These are phyloP conservation scores for Melieria omissa DNA, from an alignment of 2,888 invertebrate species.

Conservation along the genomic window DNA sequence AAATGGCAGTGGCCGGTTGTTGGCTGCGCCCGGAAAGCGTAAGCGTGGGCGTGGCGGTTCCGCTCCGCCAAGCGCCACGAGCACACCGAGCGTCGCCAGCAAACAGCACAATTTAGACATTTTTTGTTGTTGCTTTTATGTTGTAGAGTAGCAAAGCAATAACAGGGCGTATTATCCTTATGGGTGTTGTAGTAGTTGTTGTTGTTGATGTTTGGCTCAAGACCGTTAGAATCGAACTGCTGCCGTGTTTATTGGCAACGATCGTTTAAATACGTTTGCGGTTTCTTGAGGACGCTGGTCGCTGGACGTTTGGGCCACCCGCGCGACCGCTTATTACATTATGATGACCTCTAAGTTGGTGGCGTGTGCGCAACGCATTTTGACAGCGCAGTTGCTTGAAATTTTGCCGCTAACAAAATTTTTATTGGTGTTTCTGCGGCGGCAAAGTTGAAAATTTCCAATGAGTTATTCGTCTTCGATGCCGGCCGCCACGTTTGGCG, in stretches of 20 bases:
- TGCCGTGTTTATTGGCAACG: conserved; percentile 20
- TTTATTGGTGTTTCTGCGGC: not conserved
- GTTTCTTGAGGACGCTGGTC: not conserved
- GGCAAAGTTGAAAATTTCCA: conserved; percentile 23
- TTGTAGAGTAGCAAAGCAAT: no score
- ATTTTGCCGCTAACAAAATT: not conserved
- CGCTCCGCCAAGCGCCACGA: conserved; percentile 22
- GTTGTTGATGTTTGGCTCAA: conserved; percentile 15
- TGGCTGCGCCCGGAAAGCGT: conserved; percentile 54
- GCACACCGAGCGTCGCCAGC: conserved; percentile 11
- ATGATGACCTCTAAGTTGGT: conserved; percentile 15
- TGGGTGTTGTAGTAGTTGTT: not conserved
- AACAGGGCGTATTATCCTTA: no score
- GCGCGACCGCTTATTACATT: conserved; percentile 1
- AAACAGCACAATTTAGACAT: conserved; percentile 20
- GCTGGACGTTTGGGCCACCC: not conserved
- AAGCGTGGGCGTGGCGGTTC: conserved; percentile 37
- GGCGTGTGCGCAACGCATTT: conserved; percentile 1
- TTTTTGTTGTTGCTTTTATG: conserved; percentile 2
- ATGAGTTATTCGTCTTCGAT: conserved; percentile 18
- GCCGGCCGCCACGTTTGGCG: conserved; percentile 13
- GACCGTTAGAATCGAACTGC: conserved; percentile 36
- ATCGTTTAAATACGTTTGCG: conserved; percentile 45
- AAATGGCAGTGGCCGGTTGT: conserved; percentile 36
- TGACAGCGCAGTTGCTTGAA: conserved; percentile 6